Conservation (phyloP, 2,888 invertebrate genomes). For the Acanthosepion pharaonis region DNA sequence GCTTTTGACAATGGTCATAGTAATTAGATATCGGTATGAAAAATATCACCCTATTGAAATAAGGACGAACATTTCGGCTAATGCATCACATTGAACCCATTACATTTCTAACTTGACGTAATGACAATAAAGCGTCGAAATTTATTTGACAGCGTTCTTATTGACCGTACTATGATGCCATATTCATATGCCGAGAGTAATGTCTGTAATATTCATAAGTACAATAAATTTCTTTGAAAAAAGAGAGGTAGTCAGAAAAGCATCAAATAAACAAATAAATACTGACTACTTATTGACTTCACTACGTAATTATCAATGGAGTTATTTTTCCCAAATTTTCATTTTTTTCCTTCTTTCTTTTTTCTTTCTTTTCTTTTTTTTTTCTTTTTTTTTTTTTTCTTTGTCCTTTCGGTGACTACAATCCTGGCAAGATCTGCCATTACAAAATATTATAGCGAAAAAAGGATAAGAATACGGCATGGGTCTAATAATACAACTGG, state of each 20-base stretch:
- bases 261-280: not conserved
- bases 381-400: not conserved
- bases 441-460: conserved; percentile 6
- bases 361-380: not conserved
- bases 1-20: not conserved
- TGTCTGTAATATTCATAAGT: conserved; percentile 21
- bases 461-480: not conserved
- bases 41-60: not conserved
- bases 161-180: conserved; percentile 9
- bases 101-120: not conserved
- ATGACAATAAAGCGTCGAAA: not conserved
- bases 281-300: not conserved
- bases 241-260: not conserved
- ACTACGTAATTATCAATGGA: conserved; percentile 33
- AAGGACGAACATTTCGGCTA: not conserved
- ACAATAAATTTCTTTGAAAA: not conserved
- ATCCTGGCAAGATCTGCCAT: not conserved
- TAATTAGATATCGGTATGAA: not conserved
- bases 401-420: not conserved
- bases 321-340: not conserved
- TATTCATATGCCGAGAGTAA: conserved; percentile 9
- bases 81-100: not conserved
- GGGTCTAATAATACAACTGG: not conserved
- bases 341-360: no score
- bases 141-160: conserved; percentile 33